Evolutionary conservation across 2,797 vertebrate genomes (phyloP), one percentile per base, ranked within the genome.

Genomic region (Odontamblyopus rebecca): DNA sequence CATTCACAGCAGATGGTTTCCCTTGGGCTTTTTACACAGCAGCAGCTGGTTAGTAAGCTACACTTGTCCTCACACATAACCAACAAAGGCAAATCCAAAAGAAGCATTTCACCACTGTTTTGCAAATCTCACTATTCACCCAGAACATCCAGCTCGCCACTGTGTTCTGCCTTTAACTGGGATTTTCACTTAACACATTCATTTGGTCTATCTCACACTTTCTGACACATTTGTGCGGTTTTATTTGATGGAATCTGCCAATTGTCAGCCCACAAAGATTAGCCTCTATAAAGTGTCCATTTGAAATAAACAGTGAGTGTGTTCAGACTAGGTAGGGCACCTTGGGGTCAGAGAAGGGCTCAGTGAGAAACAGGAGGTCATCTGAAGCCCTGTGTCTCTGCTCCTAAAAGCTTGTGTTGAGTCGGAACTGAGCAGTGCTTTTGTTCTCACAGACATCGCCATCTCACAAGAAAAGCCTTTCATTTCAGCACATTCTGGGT

Each of bases 241-340:
- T 75, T 27, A 67, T 84, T 69, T 86, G 81, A 86, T 82, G 80
- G 87, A 86, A 88, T 83, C 80, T 80, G 77, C 76, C 80, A 79
- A 81, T 86, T 84, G 83, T 86, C 71, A 80, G 79, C 70, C 84
- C 70, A 79, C 61, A 61, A 85, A 89, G 88, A 92, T 86, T 85
- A 82, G 89, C 88, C 80, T 80, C 79, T 69, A 84, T 78, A 56
- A 90, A 90, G 86, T 90, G 89, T 87, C 86, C 87, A 88, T 89
- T 89, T 89, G 53, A 88, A 90, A 88, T 85, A 85, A 88, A 87
- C 68, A 77, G 70, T 70, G 64, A 77, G 82, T 78, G 69, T n/a
- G 53, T 88, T 77, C 27, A 68, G 76, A 80, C n/a, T 4, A 2
- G 67, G 50, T 70, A 76, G 48, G 16, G 62, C 50, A 32, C 61